Evolutionary conservation across 2,888 invertebrate species (phyloP).

Genomic region (Leucania comma): DNA sequence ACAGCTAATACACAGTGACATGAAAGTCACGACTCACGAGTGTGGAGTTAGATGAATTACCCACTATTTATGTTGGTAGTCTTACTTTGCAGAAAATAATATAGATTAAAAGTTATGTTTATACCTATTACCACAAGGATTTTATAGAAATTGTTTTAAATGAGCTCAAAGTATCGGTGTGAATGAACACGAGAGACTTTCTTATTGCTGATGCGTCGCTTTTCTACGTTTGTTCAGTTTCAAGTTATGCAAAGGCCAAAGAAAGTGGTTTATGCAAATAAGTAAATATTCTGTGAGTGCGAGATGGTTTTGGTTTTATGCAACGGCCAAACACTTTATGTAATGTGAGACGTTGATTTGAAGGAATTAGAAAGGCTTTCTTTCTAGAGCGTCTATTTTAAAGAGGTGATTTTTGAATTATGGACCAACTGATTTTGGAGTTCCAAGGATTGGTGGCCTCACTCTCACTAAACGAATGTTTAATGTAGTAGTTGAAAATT

Average conservation of each 20-base stretch:
- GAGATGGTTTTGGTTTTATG: conserved; percentile 59
- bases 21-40: conserved; percentile 51
- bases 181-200: conserved; percentile 56
- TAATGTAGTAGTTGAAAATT: background rate
- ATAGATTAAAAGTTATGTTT: background rate
- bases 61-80: conserved; percentile 10
- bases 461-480: too few species aligned
- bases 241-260: conserved; percentile 66
- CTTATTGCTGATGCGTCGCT: conserved; percentile 51
- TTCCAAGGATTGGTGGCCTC: background rate
- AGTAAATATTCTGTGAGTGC: conserved; percentile 49
- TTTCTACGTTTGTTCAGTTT: conserved; percentile 41
- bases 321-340: conserved; percentile 43
- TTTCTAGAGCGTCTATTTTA: conserved; percentile 44
- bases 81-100: background rate
- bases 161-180: conserved; percentile 14
- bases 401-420: background rate
- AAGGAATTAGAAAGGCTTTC: conserved; percentile 53
- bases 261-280: conserved; percentile 71
- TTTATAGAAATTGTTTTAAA: conserved; percentile 7
- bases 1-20: conserved; percentile 23
- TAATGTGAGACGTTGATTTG: conserved; percentile 49
- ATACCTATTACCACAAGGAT: background rate
- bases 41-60: conserved; percentile 12
- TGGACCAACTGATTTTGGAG: background rate